Conservation (phyloP, 1,140 invertebrate species). For the Stegodyphus dumicola region DNA sequence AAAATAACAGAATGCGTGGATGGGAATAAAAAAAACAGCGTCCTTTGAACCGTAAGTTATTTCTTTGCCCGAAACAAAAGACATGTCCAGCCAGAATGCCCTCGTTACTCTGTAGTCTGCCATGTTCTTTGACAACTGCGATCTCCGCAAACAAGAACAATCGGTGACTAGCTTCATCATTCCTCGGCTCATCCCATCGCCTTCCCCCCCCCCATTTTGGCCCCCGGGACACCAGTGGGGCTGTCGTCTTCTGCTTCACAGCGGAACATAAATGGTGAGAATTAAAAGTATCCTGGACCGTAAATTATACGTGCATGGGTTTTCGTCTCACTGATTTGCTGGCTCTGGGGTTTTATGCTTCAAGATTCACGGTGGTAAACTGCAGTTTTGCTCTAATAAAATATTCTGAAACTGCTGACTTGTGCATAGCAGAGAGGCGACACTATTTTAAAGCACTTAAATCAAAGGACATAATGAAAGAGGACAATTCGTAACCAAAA, state of each 20-base stretch:
- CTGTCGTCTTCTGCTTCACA: background rate
- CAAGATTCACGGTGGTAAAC: too few species aligned
- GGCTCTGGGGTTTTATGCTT: too few species aligned
- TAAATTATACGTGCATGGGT: too few species aligned
- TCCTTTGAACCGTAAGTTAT: constrained; percentile 18
- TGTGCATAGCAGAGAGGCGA: too few species aligned
- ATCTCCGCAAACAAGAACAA: constrained; percentile 31
- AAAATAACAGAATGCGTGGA: too few species aligned
- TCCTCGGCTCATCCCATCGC: background rate
- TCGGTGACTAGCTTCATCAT: constrained; percentile 35
- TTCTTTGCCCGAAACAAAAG: constrained; percentile 5
- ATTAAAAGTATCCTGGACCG: background rate
- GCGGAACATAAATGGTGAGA: background rate
- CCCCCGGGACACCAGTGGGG: too few species aligned
- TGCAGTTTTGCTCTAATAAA: too few species aligned
- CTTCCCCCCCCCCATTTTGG: background rate
- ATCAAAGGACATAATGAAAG: too few species aligned
- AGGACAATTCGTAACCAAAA: too few species aligned
- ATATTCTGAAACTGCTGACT: too few species aligned
- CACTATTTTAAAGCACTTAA: too few species aligned
- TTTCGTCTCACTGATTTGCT: too few species aligned
- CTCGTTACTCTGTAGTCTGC: constrained; percentile 28
- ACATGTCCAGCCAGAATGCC: constrained; percentile 4
- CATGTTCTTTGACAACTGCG: constrained; percentile 32
- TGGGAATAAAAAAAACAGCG: background rate